Evolutionary conservation across 2,888 invertebrate species (phyloP).

Genomic region (Sesia apiformis): DNA sequence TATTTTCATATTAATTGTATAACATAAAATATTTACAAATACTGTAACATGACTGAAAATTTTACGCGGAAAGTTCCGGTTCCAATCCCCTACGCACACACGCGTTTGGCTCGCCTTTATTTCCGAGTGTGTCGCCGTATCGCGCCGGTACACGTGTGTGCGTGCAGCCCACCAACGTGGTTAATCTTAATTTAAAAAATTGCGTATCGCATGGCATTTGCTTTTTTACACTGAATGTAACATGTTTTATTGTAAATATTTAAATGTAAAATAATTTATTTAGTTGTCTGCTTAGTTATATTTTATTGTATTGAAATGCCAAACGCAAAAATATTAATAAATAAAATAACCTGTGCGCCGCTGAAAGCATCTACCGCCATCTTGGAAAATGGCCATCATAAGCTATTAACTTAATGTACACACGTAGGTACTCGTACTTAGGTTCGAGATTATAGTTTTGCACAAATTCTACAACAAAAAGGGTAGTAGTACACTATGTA

Average conservation of each 20-base stretch:
- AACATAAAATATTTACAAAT: background rate
- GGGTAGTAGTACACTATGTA: no score
- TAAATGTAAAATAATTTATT: no score
- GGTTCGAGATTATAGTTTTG: no score
- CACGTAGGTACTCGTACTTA: no score
- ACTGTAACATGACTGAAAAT: background rate
- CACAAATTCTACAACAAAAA: no score
- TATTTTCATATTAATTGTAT: background rate
- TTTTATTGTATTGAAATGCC: no score
- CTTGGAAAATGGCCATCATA: no score
- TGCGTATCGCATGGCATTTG: background rate
- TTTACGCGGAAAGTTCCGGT: background rate
- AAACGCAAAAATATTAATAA: no score
- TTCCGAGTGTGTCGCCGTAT: background rate
- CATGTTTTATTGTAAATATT: background rate
- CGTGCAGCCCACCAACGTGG: background rate
- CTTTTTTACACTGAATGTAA: background rate
- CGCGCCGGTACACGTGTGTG: background rate
- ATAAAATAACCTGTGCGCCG: no score
- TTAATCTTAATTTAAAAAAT: background rate
- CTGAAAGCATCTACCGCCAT: no score
- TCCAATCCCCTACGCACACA: background rate
- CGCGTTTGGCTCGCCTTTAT: background rate
- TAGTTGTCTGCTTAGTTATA: no score
- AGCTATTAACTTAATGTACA: no score